Evolutionary conservation across 2,797 vertebrate genomes (phyloP).

Genomic region (Cyprinella venusta): DNA sequence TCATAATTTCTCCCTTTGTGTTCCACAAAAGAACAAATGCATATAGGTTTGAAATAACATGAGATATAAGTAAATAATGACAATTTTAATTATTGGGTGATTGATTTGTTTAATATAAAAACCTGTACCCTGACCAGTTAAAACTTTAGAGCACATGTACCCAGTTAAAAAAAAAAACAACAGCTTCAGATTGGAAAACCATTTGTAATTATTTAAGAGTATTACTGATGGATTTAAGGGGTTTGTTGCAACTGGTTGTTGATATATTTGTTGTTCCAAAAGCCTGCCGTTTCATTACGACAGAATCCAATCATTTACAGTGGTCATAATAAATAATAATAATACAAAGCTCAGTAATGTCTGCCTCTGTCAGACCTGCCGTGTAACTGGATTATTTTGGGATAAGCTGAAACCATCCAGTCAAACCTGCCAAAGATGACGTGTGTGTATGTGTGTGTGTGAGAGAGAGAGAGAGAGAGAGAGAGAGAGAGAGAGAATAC

Average conservation of each 20-base stretch:
- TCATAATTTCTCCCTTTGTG: not conserved
- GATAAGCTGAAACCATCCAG: constrained; percentile 34
- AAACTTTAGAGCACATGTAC: not conserved
- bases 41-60: not conserved
- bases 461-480: too few relatives aligned
- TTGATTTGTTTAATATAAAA: not conserved
- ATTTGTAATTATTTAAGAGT: not conserved
- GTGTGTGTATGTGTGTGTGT: not conserved
- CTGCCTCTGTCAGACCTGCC: constrained; percentile 22
- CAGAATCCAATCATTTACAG: constrained; percentile 19
- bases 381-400: constrained; percentile 41
- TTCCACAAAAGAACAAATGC: not conserved
- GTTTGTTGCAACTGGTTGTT: not conserved
- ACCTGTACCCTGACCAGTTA: not conserved
- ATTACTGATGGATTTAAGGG: not conserved
- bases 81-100: not conserved
- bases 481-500: not conserved
- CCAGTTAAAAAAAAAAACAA: constrained; percentile 1
- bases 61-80: not conserved
- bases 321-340: constrained; percentile 25
- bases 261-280: not conserved
- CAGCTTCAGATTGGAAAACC: not conserved
- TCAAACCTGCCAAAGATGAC: not conserved
- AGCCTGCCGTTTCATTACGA: not conserved
- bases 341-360: constrained; percentile 19